Conservation (phyloP, 1,140 invertebrate species). For the Rhizoglyphus robini region DNA sequence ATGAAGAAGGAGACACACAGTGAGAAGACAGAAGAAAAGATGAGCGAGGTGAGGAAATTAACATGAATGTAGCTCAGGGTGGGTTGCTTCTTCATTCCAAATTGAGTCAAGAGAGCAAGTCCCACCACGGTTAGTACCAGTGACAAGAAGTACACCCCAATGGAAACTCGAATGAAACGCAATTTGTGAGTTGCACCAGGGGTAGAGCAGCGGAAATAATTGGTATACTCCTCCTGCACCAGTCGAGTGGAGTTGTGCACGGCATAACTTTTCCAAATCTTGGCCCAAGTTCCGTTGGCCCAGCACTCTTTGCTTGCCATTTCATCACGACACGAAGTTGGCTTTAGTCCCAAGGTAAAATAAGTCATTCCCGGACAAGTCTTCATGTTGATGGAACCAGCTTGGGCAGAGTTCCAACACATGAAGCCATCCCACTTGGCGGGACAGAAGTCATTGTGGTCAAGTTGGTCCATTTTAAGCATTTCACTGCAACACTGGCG, state of each 20-base stretch:
- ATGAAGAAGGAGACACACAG: constrained; percentile 14
- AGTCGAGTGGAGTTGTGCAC: not conserved
- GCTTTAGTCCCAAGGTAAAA: constrained; percentile 12
- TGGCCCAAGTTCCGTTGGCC: constrained; percentile 17
- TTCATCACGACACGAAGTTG: constrained; percentile 11
- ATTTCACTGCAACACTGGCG: constrained; percentile 15
- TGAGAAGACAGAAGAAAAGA: constrained; percentile 12
- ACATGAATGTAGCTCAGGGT: constrained; percentile 20
- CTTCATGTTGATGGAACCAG: not conserved
- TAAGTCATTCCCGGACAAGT: constrained; percentile 18
- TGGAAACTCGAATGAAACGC: not conserved
- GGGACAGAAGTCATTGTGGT: constrained; percentile 15
- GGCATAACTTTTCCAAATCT: not conserved
- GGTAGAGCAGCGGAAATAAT: constrained; percentile 17
- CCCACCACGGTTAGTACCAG: not conserved
- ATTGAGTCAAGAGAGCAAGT: constrained; percentile 2
- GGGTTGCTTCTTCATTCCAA: not conserved
- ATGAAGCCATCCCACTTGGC: constrained; percentile 23
- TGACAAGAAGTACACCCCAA: constrained; percentile 13
- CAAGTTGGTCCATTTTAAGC: not conserved
- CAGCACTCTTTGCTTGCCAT: constrained; percentile 16
- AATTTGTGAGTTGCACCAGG: constrained; percentile 5
- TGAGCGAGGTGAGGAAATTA: constrained; percentile 20
- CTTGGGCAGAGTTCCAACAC: constrained; percentile 17
- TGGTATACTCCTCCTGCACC: constrained; percentile 16